Base-by-base conservation (phyloP, 2,113 vertebrate genomes). In the Todiramphus saurophagus region DNA sequence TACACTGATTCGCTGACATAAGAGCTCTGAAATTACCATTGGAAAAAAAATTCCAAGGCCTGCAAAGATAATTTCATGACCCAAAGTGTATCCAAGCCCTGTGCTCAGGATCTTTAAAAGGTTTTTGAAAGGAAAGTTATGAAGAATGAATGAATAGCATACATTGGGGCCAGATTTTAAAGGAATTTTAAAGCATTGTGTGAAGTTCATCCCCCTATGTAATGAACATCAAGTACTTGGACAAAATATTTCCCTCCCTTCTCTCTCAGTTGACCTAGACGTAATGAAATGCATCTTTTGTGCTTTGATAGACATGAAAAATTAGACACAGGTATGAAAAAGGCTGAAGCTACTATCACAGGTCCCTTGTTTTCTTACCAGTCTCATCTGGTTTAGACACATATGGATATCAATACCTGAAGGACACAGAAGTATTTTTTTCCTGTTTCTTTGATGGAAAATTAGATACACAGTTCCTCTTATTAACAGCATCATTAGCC, bases 21-120 rank as follows among this genome's bases (percentile, higher is more conserved):
- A 8, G 83, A 95, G 73, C 80, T 89, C 87, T 89, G 74, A 93
- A 96, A 93, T 95, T 86, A 92, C 68, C 73, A 79, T 9, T 41
- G 72, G 89, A 94, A 85, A 72, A 89, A 87, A 68, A 88, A 83
- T 75, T n/a, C 51, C 58, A 19, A 72, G 73, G 56, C 81, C 94
- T 91, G 90, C 86, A 91, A 93, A 95, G 92, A 82, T 62, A 82
- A 93, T 96, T 96, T 94, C 86, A 43, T 19, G 89, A 84, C 24
- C 41, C 84, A 62, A 60, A 93, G 81, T 35, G 89, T 77, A 87
- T 70, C 79, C 79, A 39, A 83, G 51, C 35, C 58, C 69, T 4
- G 19, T 43, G 48, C 73, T 82, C 87, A 4, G 7, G 74, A 76
- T 68, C 73, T 94, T 79, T 87, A 90, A 89, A 93, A 93, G 76